Base-by-base conservation (phyloP, 37 sponge, comb jelly and placozoan genomes). In the Haliclona indistincta region DNA sequence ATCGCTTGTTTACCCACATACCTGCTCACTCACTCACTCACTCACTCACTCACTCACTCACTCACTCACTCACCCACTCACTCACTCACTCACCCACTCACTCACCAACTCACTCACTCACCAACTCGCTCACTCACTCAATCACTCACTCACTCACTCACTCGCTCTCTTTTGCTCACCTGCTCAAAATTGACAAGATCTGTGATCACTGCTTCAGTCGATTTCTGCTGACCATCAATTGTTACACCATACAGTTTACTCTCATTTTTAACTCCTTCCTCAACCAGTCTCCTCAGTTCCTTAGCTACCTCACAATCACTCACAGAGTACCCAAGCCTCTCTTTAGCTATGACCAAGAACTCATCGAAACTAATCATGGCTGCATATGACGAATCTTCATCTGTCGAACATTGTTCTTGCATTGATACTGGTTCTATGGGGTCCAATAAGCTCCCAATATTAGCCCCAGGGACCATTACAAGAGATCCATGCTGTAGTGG, bases 161-260 rank as follows among this genome's bases (percentile, higher is more conserved):
- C 36, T 3, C 2, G 19, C 22, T 23, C 0, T 32, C 36, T 29
- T n/a, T 41, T 19, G 11, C 82, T 70, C 22, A 88, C 88, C 83
- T 77, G 69, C 22, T 77, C 74, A 64, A 88, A 67, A 52, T 88
- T 88, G 68, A 82, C 38, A 22, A 88, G 43, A 29, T 44, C 23
- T 39, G 55, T 64, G 30, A 88, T 34, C 47, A 60, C 71, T 45
- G 33, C 20, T 67, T 38, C 4, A 75, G 75, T 5, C n/a, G n/a
- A n/a, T n/a, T n/a, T n/a, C n/a, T n/a, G n/a, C n/a, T n/a, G n/a
- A n/a, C n/a, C n/a, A n/a, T n/a, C n/a, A n/a, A n/a, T n/a, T n/a
- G n/a, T n/a, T n/a, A n/a, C n/a, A n/a, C n/a, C n/a, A n/a, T n/a
- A n/a, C n/a, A n/a, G n/a, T n/a, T n/a, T n/a, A n/a, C n/a, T n/a